Evolutionary conservation across 2,113 vertebrate genomes (phyloP).

Genomic region (Xiphophorus hellerii): DNA sequence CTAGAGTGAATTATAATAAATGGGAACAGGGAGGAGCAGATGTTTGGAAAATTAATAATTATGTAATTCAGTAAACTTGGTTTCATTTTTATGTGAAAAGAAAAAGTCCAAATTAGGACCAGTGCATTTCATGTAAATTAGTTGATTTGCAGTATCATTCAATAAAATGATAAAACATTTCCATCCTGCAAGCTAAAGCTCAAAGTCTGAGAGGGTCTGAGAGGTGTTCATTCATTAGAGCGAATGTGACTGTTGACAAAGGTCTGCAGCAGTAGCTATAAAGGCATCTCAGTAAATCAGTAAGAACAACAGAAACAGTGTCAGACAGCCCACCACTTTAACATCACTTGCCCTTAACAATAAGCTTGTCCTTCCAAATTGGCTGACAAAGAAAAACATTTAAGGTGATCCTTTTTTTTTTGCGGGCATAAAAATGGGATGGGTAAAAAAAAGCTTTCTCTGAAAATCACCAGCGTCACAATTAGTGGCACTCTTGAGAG

Average conservation of each 20-base stretch:
- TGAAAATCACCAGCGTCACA: too few species aligned
- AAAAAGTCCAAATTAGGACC: background rate
- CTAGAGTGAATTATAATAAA: background rate
- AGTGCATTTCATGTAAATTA: background rate
- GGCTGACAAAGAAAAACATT: conserved; percentile 43
- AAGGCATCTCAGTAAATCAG: conserved; percentile 67
- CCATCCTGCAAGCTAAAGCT: conserved; percentile 15
- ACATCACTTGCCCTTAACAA: conserved; percentile 5
- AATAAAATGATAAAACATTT: conserved; percentile 20
- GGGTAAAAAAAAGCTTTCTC: too few species aligned
- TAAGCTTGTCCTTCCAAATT: conserved; percentile 49
- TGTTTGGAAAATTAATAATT: conserved; percentile 1
- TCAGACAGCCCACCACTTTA: conserved; percentile 59
- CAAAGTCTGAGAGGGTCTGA: conserved; percentile 23
- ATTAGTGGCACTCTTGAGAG: too few species aligned
- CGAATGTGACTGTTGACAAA: conserved; percentile 56
- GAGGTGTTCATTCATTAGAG: conserved; percentile 43
- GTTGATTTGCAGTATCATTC: conserved; percentile 13
- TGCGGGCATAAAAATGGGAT: too few species aligned
- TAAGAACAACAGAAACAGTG: conserved; percentile 59
- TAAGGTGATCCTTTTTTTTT: too few species aligned
- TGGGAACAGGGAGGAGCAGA: background rate
- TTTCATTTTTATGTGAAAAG: background rate
- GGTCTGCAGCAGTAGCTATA: conserved; percentile 60
- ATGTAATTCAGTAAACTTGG: background rate